These are phyloP conservation scores for Drosophila repleta DNA, from an alignment of 1,140 invertebrate genomes.

Conservation along the genomic window DNA sequence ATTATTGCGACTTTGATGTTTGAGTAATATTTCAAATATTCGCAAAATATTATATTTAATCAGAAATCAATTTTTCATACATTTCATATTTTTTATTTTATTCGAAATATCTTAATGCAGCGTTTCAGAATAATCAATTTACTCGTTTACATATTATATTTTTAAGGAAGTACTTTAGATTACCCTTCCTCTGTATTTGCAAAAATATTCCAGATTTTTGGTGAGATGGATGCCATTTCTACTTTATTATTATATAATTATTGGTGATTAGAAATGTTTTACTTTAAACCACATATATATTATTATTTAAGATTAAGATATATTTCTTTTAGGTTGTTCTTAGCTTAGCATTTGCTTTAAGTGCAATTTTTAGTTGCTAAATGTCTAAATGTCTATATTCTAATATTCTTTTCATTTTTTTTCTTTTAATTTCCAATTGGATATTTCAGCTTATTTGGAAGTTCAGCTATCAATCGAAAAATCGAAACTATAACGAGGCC, in stretches of 20 bases:
- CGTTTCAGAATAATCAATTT: no score
- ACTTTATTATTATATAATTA: constrained; percentile 14
- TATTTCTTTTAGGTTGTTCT: no score
- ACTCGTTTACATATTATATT: no score
- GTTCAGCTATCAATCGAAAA: constrained; percentile 8
- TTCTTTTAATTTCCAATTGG: not conserved
- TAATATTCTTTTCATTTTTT: not conserved
- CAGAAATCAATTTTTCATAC: no score
- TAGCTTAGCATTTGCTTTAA: not conserved
- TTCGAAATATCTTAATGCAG: no score
- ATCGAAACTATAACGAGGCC: not conserved
- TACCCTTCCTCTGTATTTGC: no score
- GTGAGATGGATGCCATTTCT: constrained; percentile 4
- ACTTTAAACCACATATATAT: not conserved
- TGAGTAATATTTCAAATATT: constrained; percentile 44
- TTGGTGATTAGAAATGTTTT: no score
- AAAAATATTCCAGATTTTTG: no score
- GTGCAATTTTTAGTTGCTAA: not conserved
- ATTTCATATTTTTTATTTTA: no score
- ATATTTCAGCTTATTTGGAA: constrained; percentile 14
- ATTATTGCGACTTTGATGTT: constrained; percentile 62
- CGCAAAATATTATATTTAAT: no score
- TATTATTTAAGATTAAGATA: not conserved
- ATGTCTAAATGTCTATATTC: not conserved
- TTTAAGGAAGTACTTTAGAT: no score